phyloP scores from a whole-genome alignment of 2,113 vertebrate species.

The Perca fluviatilis region DNA sequence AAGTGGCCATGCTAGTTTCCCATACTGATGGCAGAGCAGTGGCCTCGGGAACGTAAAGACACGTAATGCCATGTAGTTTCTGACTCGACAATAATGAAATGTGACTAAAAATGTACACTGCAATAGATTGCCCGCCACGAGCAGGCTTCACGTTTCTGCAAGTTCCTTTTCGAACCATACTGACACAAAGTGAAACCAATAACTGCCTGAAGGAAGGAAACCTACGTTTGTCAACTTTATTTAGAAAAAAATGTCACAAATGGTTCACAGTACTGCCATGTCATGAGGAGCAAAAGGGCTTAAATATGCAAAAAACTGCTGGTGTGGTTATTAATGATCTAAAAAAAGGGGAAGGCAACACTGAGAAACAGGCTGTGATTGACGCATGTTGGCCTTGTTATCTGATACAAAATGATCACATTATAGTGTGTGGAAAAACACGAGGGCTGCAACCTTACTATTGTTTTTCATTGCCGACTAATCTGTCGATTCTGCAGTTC shows the following conservation, averaged over 20 bases:
- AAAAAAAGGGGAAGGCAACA: background rate
- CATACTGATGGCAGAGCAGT: background rate
- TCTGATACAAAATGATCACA: background rate
- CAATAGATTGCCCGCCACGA: background rate
- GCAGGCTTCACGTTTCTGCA: background rate
- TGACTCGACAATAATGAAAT: background rate
- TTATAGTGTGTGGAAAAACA: too few species aligned
- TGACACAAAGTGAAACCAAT: constrained; percentile 37
- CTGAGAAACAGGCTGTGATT: background rate
- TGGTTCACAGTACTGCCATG: background rate
- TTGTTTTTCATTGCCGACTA: too few species aligned
- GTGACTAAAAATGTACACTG: background rate
- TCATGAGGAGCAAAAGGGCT: background rate
- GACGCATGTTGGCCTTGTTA: background rate
- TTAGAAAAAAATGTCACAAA: background rate
- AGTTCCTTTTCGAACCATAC: constrained; percentile 16
- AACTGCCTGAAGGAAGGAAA: constrained; percentile 24
- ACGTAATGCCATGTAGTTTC: background rate
- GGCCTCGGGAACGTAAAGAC: background rate
- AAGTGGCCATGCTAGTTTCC: too few species aligned
- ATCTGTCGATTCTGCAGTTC: too few species aligned
- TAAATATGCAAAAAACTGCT: background rate
- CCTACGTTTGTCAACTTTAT: background rate
- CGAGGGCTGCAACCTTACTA: too few species aligned
- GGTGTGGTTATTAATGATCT: background rate